Conservation (phyloP, 2,888 invertebrate genomes). For the Spatulosminthurus flaviceps region DNA sequence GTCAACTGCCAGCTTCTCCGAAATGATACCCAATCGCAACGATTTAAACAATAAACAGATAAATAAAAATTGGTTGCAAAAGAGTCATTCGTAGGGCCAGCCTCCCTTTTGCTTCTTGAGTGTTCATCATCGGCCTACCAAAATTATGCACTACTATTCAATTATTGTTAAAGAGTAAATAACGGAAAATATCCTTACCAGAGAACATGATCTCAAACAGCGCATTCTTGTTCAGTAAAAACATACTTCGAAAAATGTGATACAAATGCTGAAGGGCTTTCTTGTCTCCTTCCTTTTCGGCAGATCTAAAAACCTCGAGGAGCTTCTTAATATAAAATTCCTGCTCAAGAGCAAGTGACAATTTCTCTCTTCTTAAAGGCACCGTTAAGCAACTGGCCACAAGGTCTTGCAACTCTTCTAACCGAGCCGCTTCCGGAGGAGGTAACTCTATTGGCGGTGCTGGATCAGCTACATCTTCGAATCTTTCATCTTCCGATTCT, state of each 20-base stretch:
- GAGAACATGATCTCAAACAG: conserved; percentile 98
- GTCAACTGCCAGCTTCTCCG: conserved; percentile 47
- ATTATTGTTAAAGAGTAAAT: too few species aligned
- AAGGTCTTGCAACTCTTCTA: conserved; percentile 94
- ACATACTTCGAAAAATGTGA: conserved; percentile 98
- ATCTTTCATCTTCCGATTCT: conserved; percentile 95
- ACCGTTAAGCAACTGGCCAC: conserved; percentile 88
- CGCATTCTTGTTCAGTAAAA: conserved; percentile 96
- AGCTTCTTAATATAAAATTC: conserved; percentile 96
- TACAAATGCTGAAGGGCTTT: conserved; percentile 95
- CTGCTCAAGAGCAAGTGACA: conserved; percentile 90
- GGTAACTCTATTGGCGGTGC: conserved; percentile 95
- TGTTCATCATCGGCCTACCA: conserved; percentile 56
- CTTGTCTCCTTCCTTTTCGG: conserved; percentile 95
- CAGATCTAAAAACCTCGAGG: conserved; percentile 93
- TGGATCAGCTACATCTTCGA: conserved; percentile 95
- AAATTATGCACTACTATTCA: too few species aligned
- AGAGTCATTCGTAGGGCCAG: conserved; percentile 44
- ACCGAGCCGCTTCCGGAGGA: conserved; percentile 89
- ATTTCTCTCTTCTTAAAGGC: conserved; percentile 90
- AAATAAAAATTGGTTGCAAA: conserved; percentile 22
- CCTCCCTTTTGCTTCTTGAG: conserved; percentile 54
- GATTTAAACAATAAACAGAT: conserved; percentile 8
- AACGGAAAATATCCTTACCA: conserved; percentile 67
- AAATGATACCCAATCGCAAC: conserved; percentile 28